Conservation (phyloP, 2,113 vertebrate species). For the Acanthochromis polyacanthus region DNA sequence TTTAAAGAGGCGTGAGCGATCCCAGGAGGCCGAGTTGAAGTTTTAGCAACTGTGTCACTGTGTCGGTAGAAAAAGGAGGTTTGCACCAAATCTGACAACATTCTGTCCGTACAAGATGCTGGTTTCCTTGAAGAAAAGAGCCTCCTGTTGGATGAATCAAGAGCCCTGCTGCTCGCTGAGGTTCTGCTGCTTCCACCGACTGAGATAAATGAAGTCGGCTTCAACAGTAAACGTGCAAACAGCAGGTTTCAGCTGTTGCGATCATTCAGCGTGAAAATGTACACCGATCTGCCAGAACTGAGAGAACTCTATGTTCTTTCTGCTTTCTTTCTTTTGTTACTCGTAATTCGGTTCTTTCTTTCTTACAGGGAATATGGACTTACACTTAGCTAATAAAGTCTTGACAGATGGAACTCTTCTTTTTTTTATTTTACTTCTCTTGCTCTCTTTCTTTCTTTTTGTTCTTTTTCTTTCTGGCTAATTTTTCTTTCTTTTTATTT, state of each 20-base stretch:
- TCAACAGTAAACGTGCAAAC: not conserved
- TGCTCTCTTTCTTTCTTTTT: too few species aligned
- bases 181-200: constrained; percentile 1
- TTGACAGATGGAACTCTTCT: too few species aligned
- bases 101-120: not conserved
- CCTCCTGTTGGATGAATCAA: not conserved
- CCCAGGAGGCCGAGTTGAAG: not conserved
- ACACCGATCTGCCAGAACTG: too few species aligned
- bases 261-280: too few species aligned
- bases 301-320: too few species aligned
- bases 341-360: too few species aligned
- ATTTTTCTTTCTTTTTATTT: too few species aligned
- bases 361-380: too few species aligned
- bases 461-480: too few species aligned
- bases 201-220: not conserved
- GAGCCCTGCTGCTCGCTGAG: not conserved
- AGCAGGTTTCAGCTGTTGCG: not conserved
- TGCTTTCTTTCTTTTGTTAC: too few species aligned
- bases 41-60: not conserved
- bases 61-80: not conserved
- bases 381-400: too few species aligned
- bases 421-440: too few species aligned
- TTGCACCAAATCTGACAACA: not conserved
- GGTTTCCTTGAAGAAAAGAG: not conserved
- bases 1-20: not conserved